phyloP scores from a whole-genome alignment of 2,888 invertebrate species.

The Leucoma salicis region DNA sequence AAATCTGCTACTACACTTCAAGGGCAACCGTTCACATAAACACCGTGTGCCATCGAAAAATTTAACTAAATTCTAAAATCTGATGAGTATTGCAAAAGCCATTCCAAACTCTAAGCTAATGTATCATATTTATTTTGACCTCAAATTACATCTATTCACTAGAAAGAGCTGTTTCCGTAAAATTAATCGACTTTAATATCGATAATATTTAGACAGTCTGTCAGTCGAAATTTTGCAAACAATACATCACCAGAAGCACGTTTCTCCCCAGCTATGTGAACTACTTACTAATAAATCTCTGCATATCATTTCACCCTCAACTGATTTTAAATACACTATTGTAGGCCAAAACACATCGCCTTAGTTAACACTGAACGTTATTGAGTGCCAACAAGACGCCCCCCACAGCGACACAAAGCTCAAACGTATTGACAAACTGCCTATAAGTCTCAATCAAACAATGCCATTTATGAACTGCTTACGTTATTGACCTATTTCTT shows the following conservation, averaged over 20 bases:
- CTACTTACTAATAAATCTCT: conserved; percentile 64
- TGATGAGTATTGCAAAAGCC: no score
- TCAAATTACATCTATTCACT: neutral
- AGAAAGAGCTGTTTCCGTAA: neutral
- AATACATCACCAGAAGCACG: conserved; percentile 24
- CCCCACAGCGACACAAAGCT: conserved; percentile 54
- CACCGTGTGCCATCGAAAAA: no score
- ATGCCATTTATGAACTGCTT: conserved; percentile 62
- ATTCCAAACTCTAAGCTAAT: neutral
- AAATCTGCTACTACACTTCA: no score
- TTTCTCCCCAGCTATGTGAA: conserved; percentile 54
- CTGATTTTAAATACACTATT: conserved; percentile 58
- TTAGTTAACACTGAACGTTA: conserved; percentile 49
- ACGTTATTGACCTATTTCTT: conserved; percentile 78
- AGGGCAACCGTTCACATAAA: no score
- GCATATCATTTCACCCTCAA: conserved; percentile 79
- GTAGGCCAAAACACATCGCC: conserved; percentile 53
- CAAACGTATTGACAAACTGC: conserved; percentile 75
- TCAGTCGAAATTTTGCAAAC: conserved; percentile 27
- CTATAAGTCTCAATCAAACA: conserved; percentile 78
- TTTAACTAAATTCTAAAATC: no score
- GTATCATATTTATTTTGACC: neutral
- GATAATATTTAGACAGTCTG: conserved; percentile 13
- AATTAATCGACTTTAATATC: conserved; percentile 5
- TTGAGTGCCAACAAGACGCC: conserved; percentile 51